phyloP scores from a whole-genome alignment of 2,888 invertebrate genomes.

The Agrochola lota region DNA sequence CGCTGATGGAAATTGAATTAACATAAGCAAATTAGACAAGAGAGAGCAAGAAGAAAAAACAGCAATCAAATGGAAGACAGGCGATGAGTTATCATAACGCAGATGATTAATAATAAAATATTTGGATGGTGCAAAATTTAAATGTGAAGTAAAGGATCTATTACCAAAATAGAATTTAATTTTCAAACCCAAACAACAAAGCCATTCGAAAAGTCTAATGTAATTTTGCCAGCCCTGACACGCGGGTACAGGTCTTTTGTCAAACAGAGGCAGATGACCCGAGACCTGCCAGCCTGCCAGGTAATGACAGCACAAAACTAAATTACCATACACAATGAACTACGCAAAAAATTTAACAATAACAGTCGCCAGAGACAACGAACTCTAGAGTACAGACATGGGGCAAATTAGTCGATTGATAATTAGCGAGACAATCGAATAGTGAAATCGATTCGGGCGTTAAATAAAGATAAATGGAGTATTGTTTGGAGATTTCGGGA shows the following conservation, averaged over 20 bases:
- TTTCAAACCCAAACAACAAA: background rate
- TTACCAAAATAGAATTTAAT: background rate
- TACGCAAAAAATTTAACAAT: conserved; percentile 67
- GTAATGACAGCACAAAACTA: conserved; percentile 58
- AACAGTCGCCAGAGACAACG: conserved; percentile 62
- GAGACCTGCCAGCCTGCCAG: conserved; percentile 32
- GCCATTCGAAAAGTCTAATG: background rate
- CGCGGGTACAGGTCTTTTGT: conserved; percentile 22
- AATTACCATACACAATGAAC: conserved; percentile 69
- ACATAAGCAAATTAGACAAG: background rate
- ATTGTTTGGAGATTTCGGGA: conserved; percentile 56
- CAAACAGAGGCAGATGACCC: conserved; percentile 63
- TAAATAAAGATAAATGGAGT: conserved; percentile 53
- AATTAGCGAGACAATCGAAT: conserved; percentile 64
- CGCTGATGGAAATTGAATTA: background rate
- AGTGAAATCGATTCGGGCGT: conserved; percentile 52
- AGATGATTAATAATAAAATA: background rate
- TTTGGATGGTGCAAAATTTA: background rate
- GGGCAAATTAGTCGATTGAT: conserved; percentile 52
- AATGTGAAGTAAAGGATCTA: background rate
- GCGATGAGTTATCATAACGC: background rate
- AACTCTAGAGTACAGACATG: conserved; percentile 46
- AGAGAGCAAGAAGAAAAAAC: background rate
- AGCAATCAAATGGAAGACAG: background rate
- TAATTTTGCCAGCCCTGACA: background rate